Evolutionary conservation across 37 sponge, comb jelly and placozoan species (phyloP).

Genomic region (Crambe crambe): DNA sequence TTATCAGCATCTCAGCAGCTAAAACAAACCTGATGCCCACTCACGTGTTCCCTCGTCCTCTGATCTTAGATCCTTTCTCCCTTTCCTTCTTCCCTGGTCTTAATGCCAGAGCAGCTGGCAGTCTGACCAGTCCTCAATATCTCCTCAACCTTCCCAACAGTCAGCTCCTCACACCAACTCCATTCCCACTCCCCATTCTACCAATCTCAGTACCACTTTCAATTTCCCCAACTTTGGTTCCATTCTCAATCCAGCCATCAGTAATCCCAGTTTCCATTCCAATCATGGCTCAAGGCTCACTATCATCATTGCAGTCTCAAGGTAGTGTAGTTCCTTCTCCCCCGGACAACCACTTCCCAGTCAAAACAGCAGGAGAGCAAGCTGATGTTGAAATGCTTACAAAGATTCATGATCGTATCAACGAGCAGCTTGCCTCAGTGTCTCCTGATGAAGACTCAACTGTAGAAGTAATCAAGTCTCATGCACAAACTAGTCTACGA

Average conservation of each 20-base stretch:
- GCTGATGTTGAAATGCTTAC: neutral
- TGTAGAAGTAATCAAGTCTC: neutral
- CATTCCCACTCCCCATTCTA: neutral
- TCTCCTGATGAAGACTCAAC: neutral
- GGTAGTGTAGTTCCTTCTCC: neutral
- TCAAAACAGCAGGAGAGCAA: too few relatives aligned
- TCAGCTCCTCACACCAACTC: neutral
- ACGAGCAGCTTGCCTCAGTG: neutral
- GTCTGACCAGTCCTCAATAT: neutral
- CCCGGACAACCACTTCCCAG: too few relatives aligned
- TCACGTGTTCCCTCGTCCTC: neutral
- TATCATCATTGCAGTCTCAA: neutral
- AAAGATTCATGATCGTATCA: neutral
- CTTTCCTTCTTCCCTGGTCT: neutral
- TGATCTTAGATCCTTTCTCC: neutral
- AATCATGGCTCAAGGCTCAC: neutral
- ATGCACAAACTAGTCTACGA: too few relatives aligned
- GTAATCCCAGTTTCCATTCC: neutral
- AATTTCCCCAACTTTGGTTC: neutral
- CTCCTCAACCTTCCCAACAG: neutral
- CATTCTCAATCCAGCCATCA: neutral
- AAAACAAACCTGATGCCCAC: neutral
- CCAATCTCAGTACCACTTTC: neutral
- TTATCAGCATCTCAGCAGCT: neutral
- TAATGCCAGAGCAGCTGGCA: neutral